Conservation (phyloP, 2,113 vertebrate genomes). For the Pseudorectes ferrugineus region DNA sequence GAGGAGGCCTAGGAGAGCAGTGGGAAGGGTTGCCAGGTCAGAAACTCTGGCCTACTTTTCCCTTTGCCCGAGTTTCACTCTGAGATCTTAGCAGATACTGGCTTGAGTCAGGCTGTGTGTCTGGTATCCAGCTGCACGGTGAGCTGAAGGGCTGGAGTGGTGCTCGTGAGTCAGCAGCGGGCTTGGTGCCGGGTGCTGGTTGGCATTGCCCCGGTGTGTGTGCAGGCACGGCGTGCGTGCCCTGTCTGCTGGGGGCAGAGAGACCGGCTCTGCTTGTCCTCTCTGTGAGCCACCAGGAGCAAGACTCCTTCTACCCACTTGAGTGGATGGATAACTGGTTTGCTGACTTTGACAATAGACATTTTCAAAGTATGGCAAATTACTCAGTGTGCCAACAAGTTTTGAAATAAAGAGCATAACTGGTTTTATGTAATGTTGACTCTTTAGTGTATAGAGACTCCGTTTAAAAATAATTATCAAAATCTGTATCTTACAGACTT, state of each 20-base stretch:
- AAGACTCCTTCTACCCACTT: not conserved
- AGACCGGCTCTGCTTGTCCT: rapidly evolving
- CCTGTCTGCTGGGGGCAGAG: not conserved
- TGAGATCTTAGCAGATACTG: not conserved
- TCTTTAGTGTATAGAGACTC: not conserved
- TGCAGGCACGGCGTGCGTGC: rapidly evolving
- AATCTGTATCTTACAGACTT: not conserved
- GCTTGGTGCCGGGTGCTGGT: not conserved
- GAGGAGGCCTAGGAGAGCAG: not conserved
- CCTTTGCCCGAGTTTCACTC: not conserved
- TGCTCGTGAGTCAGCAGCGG: not conserved
- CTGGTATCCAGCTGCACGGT: not conserved
- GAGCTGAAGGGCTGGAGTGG: not conserved
- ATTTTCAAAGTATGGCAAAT: not conserved
- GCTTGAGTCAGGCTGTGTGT: not conserved
- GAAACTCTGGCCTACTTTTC: not conserved
- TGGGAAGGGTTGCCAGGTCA: not conserved
- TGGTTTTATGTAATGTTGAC: not conserved
- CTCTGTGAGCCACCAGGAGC: not conserved
- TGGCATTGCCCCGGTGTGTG: not conserved
- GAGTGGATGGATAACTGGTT: not conserved
- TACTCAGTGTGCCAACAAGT: not conserved
- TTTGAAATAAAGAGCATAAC: not conserved
- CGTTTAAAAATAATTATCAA: not conserved
- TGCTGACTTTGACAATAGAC: not conserved